Evolutionary conservation across 2,888 invertebrate genomes (phyloP), one percentile per base, ranked within the genome.

Genomic region (Cyrtodaria siliqua): DNA sequence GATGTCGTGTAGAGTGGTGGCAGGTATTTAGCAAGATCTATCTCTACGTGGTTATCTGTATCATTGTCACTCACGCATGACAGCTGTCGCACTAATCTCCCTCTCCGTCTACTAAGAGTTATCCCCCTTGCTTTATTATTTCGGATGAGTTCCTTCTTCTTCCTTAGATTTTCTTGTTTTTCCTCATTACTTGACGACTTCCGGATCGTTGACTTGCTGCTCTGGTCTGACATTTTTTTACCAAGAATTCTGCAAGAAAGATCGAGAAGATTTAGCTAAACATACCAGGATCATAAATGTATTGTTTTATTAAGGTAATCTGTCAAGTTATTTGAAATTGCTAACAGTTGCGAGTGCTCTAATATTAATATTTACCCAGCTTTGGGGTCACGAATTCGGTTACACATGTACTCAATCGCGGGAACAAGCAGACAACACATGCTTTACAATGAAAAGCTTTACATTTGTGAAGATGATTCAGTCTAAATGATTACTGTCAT

Each of bases 1-100:
- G 94, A 94, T 24, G 94, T 93, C 55, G 94, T 93, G 87, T 94
- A 94, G 80, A 94, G 94, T 0, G 95, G 94, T 1, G 95, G 95
- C 8, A 95, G 92, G 83, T 94, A 95, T 74, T 94, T 93, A 42
- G 94, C 94, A 69, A 95, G 76, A 61, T 89, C 88, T 4, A 84
- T 77, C 40, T 83, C 84, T 26, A 81, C 85, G 6, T 70, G 63
- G 1, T 74, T 73, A 20, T 89, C 87, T n/a, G 80, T 71, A 8
- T 91, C 90, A 29, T 89, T 87, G 66, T 91, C 91, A 62, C 88
- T 86, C 33, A 89, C 84, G 66, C 91, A 91, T n/a, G 87, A 86
- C 52, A 91, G 70, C 63, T 88, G 87, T 14, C 89, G 82, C 2
- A 89, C 87, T 44, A 91, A 77, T 62, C 87, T 81, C 33, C 89